Evolutionary conservation across 1,140 invertebrate genomes (phyloP).

Genomic region (Ditylenchus dipsaci): DNA sequence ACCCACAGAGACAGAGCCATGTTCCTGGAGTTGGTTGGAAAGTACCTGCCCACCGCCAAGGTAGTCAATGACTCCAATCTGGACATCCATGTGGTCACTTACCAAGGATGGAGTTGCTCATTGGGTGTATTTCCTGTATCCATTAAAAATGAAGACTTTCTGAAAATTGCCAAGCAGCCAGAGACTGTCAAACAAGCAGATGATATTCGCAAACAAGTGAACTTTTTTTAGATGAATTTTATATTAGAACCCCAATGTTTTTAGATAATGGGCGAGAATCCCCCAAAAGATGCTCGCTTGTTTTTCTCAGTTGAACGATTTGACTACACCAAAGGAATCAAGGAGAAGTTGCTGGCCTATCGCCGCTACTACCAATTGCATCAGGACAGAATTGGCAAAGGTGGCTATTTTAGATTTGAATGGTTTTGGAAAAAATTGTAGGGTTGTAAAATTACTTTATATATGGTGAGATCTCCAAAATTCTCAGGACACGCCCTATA

Average conservation of each 20-base stretch:
- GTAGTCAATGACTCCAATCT: slow-evolving; percentile 46
- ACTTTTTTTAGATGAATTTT: slow-evolving; percentile 3
- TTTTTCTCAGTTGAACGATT: slow-evolving; percentile 58
- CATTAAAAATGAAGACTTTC: slow-evolving; percentile 57
- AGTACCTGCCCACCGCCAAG: slow-evolving; percentile 46
- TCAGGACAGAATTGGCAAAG: slow-evolving; percentile 54
- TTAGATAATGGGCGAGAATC: slow-evolving; percentile 48
- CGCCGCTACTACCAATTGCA: slow-evolving; percentile 53
- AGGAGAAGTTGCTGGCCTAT: slow-evolving; percentile 51
- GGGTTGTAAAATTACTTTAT: too few species aligned
- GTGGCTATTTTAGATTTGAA: slow-evolving; percentile 52
- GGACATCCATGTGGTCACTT: slow-evolving; percentile 53
- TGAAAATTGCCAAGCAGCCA: slow-evolving; percentile 44
- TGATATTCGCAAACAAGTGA: slow-evolving; percentile 49
- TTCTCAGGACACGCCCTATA: too few species aligned
- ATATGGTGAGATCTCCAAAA: too few species aligned
- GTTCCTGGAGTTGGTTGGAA: slow-evolving; percentile 49
- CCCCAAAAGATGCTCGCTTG: slow-evolving; percentile 45
- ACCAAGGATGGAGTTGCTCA: slow-evolving; percentile 56
- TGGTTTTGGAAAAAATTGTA: not conserved
- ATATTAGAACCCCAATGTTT: not conserved
- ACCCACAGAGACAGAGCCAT: slow-evolving; percentile 53
- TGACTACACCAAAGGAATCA: slow-evolving; percentile 57
- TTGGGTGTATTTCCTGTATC: slow-evolving; percentile 56
- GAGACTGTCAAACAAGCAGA: slow-evolving; percentile 42